Evolutionary conservation across 1,140 invertebrate species (phyloP).

Genomic region (Drosophila albomicans): DNA sequence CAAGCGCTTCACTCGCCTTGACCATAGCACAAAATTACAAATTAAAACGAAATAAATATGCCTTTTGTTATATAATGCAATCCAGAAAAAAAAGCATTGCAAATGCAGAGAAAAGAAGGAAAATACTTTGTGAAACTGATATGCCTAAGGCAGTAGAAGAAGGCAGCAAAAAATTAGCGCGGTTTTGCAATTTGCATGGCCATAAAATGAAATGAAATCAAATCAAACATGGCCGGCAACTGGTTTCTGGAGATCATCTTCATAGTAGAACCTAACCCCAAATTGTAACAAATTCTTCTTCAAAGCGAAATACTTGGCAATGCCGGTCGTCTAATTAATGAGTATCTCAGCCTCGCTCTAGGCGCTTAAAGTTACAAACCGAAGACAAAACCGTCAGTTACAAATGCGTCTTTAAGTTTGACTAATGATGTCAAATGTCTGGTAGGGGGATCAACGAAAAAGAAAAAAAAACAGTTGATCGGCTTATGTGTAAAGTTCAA

Average conservation of each 20-base stretch:
- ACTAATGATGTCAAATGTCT: conserved; percentile 78
- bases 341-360: conserved; percentile 42
- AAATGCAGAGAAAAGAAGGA: conserved; percentile 7
- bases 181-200: conserved; percentile 81
- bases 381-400: conserved; percentile 50
- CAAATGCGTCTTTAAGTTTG: conserved; percentile 80
- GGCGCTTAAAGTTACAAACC: conserved; percentile 61
- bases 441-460: neutral
- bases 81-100: conserved; percentile 46
- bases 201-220: conserved; percentile 50
- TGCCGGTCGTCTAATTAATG: conserved; percentile 65
- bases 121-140: conserved; percentile 67
- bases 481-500: conserved; percentile 81
- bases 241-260: conserved; percentile 25
- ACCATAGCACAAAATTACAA: conserved; percentile 83
- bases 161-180: conserved; percentile 65
- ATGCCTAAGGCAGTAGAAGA: conserved; percentile 30
- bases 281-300: conserved; percentile 53
- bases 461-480: conserved; percentile 41
- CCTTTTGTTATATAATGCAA: conserved; percentile 75
- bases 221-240: conserved; percentile 67
- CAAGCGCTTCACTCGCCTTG: conserved; percentile 38
- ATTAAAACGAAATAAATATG: conserved; percentile 83
- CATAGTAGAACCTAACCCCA: conserved; percentile 10
- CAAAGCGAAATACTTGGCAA: neutral